These are phyloP conservation scores for Poicephalus meyeri DNA, from an alignment of 2,113 vertebrate genomes.

Conservation along the genomic window DNA sequence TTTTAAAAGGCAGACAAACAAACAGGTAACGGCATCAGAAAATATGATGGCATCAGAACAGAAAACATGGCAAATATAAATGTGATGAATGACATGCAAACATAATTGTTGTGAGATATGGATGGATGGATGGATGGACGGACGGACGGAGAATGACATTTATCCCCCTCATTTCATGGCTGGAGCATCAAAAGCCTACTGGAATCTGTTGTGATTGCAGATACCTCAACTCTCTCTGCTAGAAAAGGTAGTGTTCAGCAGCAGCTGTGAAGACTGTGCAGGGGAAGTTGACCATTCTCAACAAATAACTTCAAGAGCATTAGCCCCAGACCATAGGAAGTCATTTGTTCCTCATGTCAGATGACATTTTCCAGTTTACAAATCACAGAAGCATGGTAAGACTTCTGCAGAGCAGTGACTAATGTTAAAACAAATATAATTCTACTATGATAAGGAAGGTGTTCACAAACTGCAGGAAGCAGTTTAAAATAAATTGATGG, in stretches of 20 bases:
- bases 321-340: neutral
- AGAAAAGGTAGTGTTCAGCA: neutral
- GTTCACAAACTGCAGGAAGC: conserved; percentile 62
- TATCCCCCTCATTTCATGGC: conserved; percentile 34
- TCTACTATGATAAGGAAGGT: conserved; percentile 55
- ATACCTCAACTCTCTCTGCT: neutral
- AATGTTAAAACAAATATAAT: conserved; percentile 62
- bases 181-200: conserved; percentile 20
- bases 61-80: conserved; percentile 21
- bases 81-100: neutral
- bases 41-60: neutral
- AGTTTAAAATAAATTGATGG: conserved; percentile 55
- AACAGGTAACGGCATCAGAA: neutral
- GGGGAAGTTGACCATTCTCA: conserved; percentile 18
- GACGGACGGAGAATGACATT: neutral
- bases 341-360: conserved; percentile 1
- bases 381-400: conserved; percentile 24
- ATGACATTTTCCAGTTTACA: conserved; percentile 31
- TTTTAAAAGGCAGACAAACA: conserved; percentile 9
- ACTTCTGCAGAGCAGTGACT: conserved; percentile 37
- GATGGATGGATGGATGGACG: neutral
- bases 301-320: conserved; percentile 29
- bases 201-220: conserved; percentile 47
- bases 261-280: conserved; percentile 10
- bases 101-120: neutral